Base-by-base conservation (phyloP, 1,140 invertebrate genomes). In the Ips nitidus region DNA sequence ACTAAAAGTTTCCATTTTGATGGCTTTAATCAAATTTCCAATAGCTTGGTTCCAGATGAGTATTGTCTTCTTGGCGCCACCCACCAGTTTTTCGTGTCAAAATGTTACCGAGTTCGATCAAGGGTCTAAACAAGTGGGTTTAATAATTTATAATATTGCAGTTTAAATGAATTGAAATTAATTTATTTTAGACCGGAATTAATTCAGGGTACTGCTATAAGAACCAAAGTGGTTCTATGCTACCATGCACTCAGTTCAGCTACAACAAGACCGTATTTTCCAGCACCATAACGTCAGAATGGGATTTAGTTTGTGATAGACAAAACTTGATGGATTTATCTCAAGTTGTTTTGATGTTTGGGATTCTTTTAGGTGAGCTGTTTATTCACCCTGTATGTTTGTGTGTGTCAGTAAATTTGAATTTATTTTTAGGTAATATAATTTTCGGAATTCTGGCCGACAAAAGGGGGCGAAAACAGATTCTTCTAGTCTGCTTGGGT, bases 41-140 rank as follows among this genome's bases (percentile, higher is more conserved):
- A 86, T 88, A 1, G 87, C 89, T 40, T 89, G 88, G 83, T 87
- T 89, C 75, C 83, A 89, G 66, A 77, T 86, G 5, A 88, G 87
- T 2, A 88, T 90, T 3, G 82, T 87, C 4, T 90, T 91, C 75
- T 79, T 90, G 50, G 84, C 88, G 52, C 88, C 89, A 1, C 82
- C 82, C 6, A 83, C 84, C 1, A 82, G 86, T 73, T 89, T 86
- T 72, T 82, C 81, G 59, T 90, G 89, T 68, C 75, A 41, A 80
- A 68, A 68, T 43, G 41, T 50, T 36, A 52, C 57, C 2, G 53
- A 66, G n/a, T 22, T 0, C 22, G 22, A 22, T 22, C 22, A 22
- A 22, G 22, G 22, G 22, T 22, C 22, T 22, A 22, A 22, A 22
- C 22, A 22, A 22, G 22, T 22, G 22, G 22, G 22, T 22, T 22